These are phyloP conservation scores for Catocala fraxini DNA, from an alignment of 2,888 invertebrate genomes.

Conservation along the genomic window DNA sequence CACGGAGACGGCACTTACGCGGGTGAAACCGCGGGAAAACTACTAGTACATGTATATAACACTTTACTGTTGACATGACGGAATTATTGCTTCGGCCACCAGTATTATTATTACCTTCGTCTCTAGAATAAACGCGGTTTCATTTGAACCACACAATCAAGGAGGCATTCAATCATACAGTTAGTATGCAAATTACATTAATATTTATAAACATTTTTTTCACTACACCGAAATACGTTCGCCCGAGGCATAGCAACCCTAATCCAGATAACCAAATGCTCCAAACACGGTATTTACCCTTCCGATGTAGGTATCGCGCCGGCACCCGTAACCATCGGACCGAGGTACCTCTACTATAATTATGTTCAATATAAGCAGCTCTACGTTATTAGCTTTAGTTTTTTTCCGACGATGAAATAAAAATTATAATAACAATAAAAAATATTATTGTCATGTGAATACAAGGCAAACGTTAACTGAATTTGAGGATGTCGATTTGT, in stretches of 20 bases:
- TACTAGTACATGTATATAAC: too few relatives aligned
- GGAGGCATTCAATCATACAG: constrained; percentile 12
- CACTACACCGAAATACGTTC: constrained; percentile 10
- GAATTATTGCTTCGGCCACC: too few relatives aligned
- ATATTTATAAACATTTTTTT: constrained; percentile 26
- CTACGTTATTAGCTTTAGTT: constrained; percentile 62
- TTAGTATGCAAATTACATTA: constrained; percentile 29
- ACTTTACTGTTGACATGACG: too few relatives aligned
- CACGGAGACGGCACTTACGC: too few relatives aligned
- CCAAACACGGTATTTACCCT: constrained; percentile 49
- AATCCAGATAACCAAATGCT: constrained; percentile 35
- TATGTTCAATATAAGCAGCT: constrained; percentile 69
- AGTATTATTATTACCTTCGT: too few relatives aligned
- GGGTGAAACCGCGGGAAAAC: too few relatives aligned
- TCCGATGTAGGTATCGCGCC: constrained; percentile 23
- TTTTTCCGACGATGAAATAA: constrained; percentile 62
- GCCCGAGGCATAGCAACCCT: constrained; percentile 35
- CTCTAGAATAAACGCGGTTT: too few relatives aligned
- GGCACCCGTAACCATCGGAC: constrained; percentile 60
- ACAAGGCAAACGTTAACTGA: constrained; percentile 36
- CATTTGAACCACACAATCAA: too few relatives aligned
- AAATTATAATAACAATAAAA: constrained; percentile 67
- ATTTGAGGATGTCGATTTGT: constrained; percentile 18
- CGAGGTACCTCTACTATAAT: constrained; percentile 67
- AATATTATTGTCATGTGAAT: constrained; percentile 57